Base-by-base conservation (phyloP, 2,113 vertebrate species). In the Eurystomus gularis region DNA sequence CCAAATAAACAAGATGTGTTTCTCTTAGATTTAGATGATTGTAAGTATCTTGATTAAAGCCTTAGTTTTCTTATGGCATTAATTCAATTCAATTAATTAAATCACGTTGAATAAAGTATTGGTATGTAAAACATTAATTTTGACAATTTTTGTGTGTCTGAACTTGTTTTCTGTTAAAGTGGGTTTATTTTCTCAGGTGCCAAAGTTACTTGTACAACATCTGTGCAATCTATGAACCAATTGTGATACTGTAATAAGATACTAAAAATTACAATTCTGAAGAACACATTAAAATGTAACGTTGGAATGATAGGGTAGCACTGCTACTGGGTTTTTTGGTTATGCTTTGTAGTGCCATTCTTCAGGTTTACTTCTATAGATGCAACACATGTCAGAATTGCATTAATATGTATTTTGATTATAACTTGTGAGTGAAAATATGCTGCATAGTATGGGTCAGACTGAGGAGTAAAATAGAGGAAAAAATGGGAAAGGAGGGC, bases 21-120 rank as follows among this genome's bases (percentile, higher is more conserved):
- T 57, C 98, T 99, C 68, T 96, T 99, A 97, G 99, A 99, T 97
- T 97, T 99, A 57, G 99, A 99, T 93, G 98, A 99, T 94, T 99
- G 99, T 99, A 97, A 99, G 99, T 99, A 97, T 95, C 64, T 31
- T 77, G 52, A 60, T 75, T 94, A 61, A 92, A 80, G 31, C 7
- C 9, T 95, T 1, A 6, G 84, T 90, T 96, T 95, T 76, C 25
- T 24, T 10, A 31, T 76, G 24, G 7, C 4, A 3, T 78, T 54
- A 71, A 64, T 62, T 89, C 46, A 70, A 6, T 89, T 88, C 29
- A 8, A 8, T 82, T 90, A 62, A 46, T 93, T 77, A n/a, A n/a
- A n/a, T n/a, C n/a, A n/a, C n/a, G n/a, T n/a, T n/a, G n/a, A n/a
- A n/a, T n/a, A n/a, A 35, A 44, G 6, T 75, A 33, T 31, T 37